These are phyloP conservation scores for Branchipolynoe longqiensis DNA, from an alignment of 2,888 invertebrate genomes.

Conservation along the genomic window DNA sequence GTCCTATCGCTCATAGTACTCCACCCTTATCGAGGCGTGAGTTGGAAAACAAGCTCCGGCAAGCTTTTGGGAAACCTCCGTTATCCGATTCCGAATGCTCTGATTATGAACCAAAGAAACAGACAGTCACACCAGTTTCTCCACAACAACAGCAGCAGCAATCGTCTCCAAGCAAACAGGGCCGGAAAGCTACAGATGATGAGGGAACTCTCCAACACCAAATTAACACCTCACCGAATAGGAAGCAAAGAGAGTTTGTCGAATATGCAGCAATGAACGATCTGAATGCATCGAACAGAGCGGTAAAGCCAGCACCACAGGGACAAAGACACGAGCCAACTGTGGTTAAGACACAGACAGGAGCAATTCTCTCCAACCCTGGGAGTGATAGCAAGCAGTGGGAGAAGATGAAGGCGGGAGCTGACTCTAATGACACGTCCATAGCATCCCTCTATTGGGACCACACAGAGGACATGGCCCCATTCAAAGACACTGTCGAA, in stretches of 20 bases:
- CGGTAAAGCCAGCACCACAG: constrained; percentile 13
- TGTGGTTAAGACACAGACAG: neutral
- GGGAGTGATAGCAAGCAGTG: constrained; percentile 34
- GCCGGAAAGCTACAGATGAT: neutral
- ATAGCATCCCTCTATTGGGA: constrained; percentile 53
- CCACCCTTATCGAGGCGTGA: constrained; percentile 57
- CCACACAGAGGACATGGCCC: constrained; percentile 35
- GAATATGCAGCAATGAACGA: constrained; percentile 41
- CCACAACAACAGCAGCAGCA: constrained; percentile 46
- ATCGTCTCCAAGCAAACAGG: neutral
- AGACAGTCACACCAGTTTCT: neutral
- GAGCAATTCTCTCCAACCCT: neutral
- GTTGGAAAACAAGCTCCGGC: constrained; percentile 28
- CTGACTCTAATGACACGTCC: constrained; percentile 13
- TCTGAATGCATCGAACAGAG: neutral
- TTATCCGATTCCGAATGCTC: constrained; percentile 48
- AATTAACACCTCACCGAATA: neutral
- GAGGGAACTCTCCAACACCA: neutral
- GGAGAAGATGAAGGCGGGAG: constrained; percentile 41
- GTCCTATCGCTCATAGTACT: constrained; percentile 62
- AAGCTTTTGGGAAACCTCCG: constrained; percentile 21
- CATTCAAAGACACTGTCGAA: too few species aligned
- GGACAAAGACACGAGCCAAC: neutral
- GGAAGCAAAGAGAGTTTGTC: neutral
- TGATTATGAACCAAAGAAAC: constrained; percentile 26